Evolutionary conservation across 2,113 vertebrate genomes (phyloP).

Genomic region (Penelope pileata): DNA sequence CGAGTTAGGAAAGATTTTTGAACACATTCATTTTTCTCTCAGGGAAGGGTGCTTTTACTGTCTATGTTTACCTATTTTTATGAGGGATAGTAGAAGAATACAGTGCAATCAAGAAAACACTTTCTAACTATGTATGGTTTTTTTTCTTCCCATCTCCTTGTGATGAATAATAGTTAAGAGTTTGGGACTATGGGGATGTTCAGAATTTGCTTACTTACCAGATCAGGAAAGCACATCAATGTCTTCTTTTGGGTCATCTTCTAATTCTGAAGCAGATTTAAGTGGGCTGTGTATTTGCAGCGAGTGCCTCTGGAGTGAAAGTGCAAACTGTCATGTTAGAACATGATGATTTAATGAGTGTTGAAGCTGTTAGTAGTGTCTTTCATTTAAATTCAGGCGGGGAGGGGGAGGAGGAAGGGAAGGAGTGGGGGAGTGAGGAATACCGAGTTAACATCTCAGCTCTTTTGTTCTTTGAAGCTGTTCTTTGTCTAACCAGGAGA

Average conservation of each 20-base stretch:
- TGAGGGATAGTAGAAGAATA: not conserved
- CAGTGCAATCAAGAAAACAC: not conserved
- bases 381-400: not conserved
- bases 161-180: not conserved
- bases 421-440: too few relatives aligned
- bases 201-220: not conserved
- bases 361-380: not conserved
- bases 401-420: not conserved
- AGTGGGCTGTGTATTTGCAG: not conserved
- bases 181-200: not conserved
- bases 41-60: not conserved
- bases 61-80: not conserved
- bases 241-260: not conserved
- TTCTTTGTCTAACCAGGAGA: conserved; percentile 42
- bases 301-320: not conserved
- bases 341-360: not conserved
- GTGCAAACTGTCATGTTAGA: not conserved
- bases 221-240: not conserved
- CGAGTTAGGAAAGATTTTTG: not conserved
- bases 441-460: not conserved
- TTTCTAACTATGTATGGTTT: not conserved
- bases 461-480: conserved; percentile 43
- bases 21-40: not conserved
- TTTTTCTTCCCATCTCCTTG: not conserved
- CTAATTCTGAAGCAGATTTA: not conserved